Evolutionary conservation across 2,888 invertebrate species (phyloP).

Genomic region (Brachynemurus nebulosus): DNA sequence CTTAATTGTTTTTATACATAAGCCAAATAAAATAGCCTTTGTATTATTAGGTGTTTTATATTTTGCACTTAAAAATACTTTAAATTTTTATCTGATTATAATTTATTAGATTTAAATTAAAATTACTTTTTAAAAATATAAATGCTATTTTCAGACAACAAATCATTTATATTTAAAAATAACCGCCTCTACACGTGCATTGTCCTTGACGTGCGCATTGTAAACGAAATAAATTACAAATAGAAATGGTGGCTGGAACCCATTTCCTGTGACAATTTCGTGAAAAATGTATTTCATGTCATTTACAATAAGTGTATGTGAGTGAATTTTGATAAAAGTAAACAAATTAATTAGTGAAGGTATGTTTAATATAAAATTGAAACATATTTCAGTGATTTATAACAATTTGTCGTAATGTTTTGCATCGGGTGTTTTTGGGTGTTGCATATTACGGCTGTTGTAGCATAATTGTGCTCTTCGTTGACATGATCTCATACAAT

Average conservation of each 20-base stretch:
- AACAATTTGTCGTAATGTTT: no score
- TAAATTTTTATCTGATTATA: no score
- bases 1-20: no score
- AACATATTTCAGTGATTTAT: no score
- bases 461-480: conserved; percentile 17
- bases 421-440: conserved; percentile 23
- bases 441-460: no score
- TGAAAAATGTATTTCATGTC: conserved; percentile 7
- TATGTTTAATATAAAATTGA: not conserved
- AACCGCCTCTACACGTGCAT: conserved; percentile 14
- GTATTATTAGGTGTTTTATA: no score
- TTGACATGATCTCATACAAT: conserved; percentile 25
- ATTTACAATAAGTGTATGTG: not conserved
- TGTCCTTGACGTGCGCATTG: conserved; percentile 10
- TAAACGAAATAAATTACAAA: conserved; percentile 13
- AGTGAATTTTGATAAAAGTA: no score
- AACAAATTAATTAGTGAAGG: conserved; percentile 7
- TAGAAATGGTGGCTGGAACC: conserved; percentile 27
- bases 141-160: no score
- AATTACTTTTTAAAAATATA: no score
- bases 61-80: no score
- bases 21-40: no score
- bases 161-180: conserved; percentile 4
- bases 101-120: no score
- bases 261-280: conserved; percentile 15